Evolutionary conservation across 1,140 invertebrate genomes (phyloP), one percentile per base, ranked within the genome.

Genomic region (Pogonognathellus flavescens): DNA sequence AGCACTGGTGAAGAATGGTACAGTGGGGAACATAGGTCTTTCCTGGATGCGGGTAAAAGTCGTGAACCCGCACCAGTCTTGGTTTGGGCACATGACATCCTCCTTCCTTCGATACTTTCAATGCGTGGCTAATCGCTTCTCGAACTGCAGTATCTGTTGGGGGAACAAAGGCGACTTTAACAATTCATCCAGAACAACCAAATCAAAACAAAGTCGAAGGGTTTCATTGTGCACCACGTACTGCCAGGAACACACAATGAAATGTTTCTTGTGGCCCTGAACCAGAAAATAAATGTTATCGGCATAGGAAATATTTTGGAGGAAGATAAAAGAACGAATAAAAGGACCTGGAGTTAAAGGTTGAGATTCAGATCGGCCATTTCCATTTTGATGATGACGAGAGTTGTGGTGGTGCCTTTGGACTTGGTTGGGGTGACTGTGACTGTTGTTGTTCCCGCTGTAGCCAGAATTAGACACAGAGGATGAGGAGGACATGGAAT

Each of bases 11-110:
- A 59, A 96, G 89, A 20, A 95, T 92, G 6, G 94, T 95, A 89
- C 95, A 95, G 85, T 94, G 93, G 25, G 95, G 95, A 82, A 92
- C 90, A 91, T 95, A 96, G 25, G 91, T 92, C 88, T 93, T 95
- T n/a, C 93, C 92, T 0, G 93, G 90, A 89, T 93, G 92, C n/a
- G 93, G 93, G 90, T 94, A 94, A 22, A 93, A 91, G 76, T 93
- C 91, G 88, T 93, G 91, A 85, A 94, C 92, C 83, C 92, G 91
- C 18, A 95, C 91, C 59, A 95, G 92, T 85, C 92, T 92, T 41
- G 92, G 92, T 50, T 92, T 90, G 16, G 95, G 95, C 87, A 91
- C 90, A 60, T 91, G 91, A 89, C 95, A 96, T 55, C 90, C 90
- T 11, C 92, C 93, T 89, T 94, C 93, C 53, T 89, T 91, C 1